phyloP scores from a whole-genome alignment of 2,888 invertebrate species.

The Tuta absoluta region DNA sequence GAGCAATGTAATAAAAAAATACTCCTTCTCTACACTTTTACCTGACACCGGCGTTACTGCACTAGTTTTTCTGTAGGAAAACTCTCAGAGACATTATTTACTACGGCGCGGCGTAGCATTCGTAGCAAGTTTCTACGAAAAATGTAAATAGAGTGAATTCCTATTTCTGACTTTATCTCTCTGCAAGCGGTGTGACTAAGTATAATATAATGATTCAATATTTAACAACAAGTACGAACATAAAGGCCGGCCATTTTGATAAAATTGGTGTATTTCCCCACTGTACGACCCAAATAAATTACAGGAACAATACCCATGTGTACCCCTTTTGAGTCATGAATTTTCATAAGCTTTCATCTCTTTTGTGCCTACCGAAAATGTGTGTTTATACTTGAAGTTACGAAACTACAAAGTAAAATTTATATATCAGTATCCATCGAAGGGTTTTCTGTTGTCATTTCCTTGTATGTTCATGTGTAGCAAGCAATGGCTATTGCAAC shows the following conservation, averaged over 20 bases:
- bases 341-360: conserved; percentile 17
- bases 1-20: too few relatives aligned
- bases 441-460: too few relatives aligned
- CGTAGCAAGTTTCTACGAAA: background rate
- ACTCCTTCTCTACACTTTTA: too few relatives aligned
- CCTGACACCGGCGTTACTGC: too few relatives aligned
- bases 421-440: too few relatives aligned
- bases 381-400: too few relatives aligned
- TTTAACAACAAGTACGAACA: background rate
- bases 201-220: background rate
- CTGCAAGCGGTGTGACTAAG: background rate
- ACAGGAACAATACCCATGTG: conserved; percentile 14
- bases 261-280: conserved; percentile 4
- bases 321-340: conserved; percentile 3
- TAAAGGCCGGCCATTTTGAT: background rate
- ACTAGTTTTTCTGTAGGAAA: too few relatives aligned
- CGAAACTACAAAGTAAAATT: too few relatives aligned
- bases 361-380: background rate
- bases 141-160: background rate
- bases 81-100: background rate
- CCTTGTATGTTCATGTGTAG: too few relatives aligned
- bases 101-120: conserved; percentile 5
- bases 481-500: too few relatives aligned
- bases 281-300: conserved; percentile 11
- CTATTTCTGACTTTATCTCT: too few relatives aligned